These are phyloP conservation scores for Drosophila antonietae DNA, from an alignment of 2,888 invertebrate genomes.

Conservation along the genomic window DNA sequence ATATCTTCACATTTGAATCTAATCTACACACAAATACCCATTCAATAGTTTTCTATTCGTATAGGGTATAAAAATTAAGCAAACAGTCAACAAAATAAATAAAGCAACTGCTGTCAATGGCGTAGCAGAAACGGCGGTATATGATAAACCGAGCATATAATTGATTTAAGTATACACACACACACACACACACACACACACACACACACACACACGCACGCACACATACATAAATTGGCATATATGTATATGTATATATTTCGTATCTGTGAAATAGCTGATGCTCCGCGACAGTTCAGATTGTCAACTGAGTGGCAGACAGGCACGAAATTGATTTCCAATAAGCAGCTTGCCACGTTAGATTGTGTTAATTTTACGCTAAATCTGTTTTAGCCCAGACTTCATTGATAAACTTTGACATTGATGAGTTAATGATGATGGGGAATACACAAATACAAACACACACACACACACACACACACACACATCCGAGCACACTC, in stretches of 20 bases:
- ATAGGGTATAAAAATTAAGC: slow-evolving; percentile 7
- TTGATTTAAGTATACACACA: slow-evolving; percentile 65
- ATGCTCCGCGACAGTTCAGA: slow-evolving; percentile 37
- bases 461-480: slow-evolving; percentile 17
- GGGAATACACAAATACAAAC: slow-evolving; percentile 34
- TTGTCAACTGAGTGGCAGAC: slow-evolving; percentile 53
- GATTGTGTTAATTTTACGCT: slow-evolving; percentile 79
- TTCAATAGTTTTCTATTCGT: background rate
- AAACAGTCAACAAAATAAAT: slow-evolving; percentile 16
- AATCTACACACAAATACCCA: background rate
- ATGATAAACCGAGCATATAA: slow-evolving; percentile 64
- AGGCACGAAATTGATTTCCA: slow-evolving; percentile 75
- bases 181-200: slow-evolving; percentile 21
- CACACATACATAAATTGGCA: slow-evolving; percentile 3
- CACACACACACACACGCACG: slow-evolving; percentile 26
- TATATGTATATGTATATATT: slow-evolving; percentile 1
- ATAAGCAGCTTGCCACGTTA: slow-evolving; percentile 67
- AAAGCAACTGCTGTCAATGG: slow-evolving; percentile 5
- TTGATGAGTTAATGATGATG: slow-evolving; percentile 82
- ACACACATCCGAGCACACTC: slow-evolving; percentile 18
- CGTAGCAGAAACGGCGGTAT: slow-evolving; percentile 10
- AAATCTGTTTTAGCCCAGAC: slow-evolving; percentile 73
- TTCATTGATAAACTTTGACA: slow-evolving; percentile 77
- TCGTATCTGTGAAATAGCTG: slow-evolving; percentile 13
- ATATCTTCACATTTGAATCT: background rate